Evolutionary conservation across 2,888 invertebrate species (phyloP), one percentile per base, ranked within the genome.

Genomic region (Andricus quercusramuli): DNA sequence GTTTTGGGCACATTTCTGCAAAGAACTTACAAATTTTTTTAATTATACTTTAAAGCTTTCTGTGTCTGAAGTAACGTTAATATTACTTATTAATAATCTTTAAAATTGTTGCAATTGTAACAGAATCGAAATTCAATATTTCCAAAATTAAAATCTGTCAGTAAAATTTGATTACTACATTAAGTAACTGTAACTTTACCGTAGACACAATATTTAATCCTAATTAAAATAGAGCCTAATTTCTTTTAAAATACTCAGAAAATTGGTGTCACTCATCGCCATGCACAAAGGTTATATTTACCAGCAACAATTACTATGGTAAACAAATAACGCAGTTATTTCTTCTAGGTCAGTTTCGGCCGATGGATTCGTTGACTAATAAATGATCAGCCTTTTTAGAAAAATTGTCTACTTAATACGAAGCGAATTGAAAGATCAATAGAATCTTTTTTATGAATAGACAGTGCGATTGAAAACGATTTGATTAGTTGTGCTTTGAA

Each of bases 401-500:
- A 62, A 62, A 25, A 62, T 62, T 56, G n/a, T 11, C n/a, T 25
- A 62, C 62, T 62, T 62, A 5, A 2, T 62, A 62, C 62, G 62
- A 62, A 25, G 62, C 62, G 11, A 25, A 62, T 25, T 62, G 15
- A 62, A 25, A 25, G 37, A 67, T 66, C 20, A 29, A 51, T 47
- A 25, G 22, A 74, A 74, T 32, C 32, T 32, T 74, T 56, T 56
- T 56, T 32, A 56, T 13, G 15, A 74, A 32, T 74, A 74, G n/a
- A 56, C 29, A 51, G 11, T 74, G 56, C 51, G 32, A 74, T n/a
- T 56, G n/a, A 41, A 56, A 32, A 56, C 29, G 25, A 17, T 74
- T 74, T 74, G 74, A 74, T 74, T 37, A 56, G 32, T 74, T 74
- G 74, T 74, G 74, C 74, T 74, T 74, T 74, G 74, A 74, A 29